Evolutionary conservation across 1,140 invertebrate genomes (phyloP).

Genomic region (Camponotus pennsylvanicus): DNA sequence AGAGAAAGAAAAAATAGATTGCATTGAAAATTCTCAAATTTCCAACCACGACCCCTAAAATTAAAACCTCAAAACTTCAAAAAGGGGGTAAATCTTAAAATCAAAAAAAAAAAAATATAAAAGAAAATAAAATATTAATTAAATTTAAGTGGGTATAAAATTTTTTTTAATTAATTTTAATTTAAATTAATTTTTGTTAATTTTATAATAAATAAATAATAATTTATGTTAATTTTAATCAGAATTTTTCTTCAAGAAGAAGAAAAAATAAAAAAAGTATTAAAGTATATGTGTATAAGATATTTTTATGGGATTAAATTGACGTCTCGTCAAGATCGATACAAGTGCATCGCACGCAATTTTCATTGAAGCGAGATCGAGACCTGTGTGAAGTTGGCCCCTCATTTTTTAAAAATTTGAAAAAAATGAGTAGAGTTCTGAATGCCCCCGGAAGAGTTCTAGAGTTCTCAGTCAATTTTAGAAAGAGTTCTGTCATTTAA

Average conservation of each 20-base stretch:
- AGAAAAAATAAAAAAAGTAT: background rate
- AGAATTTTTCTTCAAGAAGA: background rate
- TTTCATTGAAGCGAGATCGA: constrained; percentile 17
- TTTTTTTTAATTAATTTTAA: too few species aligned
- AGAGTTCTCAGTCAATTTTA: too few species aligned
- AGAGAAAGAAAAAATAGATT: constrained; percentile 24
- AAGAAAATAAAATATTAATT: too few species aligned
- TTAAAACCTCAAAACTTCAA: too few species aligned
- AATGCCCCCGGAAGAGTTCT: too few species aligned
- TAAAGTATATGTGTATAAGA: background rate
- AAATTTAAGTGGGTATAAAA: background rate
- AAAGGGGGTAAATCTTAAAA: too few species aligned
- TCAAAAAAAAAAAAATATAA: too few species aligned
- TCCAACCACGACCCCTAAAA: too few species aligned
- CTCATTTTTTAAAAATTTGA: too few species aligned
- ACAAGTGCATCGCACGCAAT: background rate
- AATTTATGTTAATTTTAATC: background rate
- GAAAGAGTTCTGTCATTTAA: too few species aligned
- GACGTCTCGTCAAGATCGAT: background rate
- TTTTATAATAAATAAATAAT: background rate
- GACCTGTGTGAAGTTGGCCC: background rate
- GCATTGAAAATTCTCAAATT: background rate
- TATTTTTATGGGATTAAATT: background rate
- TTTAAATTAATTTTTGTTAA: background rate
- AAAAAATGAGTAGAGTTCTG: too few species aligned